Conservation (phyloP, 2,113 vertebrate species). For the Polypterus bichir region DNA sequence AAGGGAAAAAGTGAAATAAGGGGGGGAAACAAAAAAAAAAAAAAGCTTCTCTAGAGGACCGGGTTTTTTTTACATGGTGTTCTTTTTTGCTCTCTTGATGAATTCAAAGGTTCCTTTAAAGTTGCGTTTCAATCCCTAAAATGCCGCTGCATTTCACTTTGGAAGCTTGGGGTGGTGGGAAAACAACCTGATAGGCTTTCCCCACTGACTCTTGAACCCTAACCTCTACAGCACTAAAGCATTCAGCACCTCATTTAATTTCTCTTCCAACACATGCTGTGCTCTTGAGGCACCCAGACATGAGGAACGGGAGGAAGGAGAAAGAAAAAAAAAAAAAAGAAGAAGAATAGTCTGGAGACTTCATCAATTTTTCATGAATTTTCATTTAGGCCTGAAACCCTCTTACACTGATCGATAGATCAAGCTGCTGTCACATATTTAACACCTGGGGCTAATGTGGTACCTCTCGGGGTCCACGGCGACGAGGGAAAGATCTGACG, state of each 20-base stretch:
- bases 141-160: constrained; percentile 23
- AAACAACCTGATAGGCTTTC: constrained; percentile 22
- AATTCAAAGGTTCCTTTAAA: constrained; percentile 19
- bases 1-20: background rate
- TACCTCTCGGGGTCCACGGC: constrained; percentile 41
- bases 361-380: constrained; percentile 98
- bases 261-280: constrained; percentile 18
- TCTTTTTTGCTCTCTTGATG: constrained; percentile 15
- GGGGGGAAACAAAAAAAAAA: background rate
- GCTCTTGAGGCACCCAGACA: constrained; percentile 25
- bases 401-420: constrained; percentile 93
- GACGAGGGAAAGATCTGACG: constrained; percentile 44
- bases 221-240: constrained; percentile 47
- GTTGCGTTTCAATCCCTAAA: constrained; percentile 24
- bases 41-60: background rate
- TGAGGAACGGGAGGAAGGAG: constrained; percentile 40
- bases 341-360: constrained; percentile 69
- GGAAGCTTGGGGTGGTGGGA: constrained; percentile 15
- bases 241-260: constrained; percentile 56
- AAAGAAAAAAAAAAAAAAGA: constrained; percentile 41
- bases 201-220: constrained; percentile 43
- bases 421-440: constrained; percentile 83
- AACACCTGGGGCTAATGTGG: constrained; percentile 76
- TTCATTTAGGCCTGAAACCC: constrained; percentile 81
- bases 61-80: constrained; percentile 10